These are phyloP conservation scores for Drosophila nigritarsus DNA, from an alignment of 2,888 invertebrate genomes.

Conservation along the genomic window DNA sequence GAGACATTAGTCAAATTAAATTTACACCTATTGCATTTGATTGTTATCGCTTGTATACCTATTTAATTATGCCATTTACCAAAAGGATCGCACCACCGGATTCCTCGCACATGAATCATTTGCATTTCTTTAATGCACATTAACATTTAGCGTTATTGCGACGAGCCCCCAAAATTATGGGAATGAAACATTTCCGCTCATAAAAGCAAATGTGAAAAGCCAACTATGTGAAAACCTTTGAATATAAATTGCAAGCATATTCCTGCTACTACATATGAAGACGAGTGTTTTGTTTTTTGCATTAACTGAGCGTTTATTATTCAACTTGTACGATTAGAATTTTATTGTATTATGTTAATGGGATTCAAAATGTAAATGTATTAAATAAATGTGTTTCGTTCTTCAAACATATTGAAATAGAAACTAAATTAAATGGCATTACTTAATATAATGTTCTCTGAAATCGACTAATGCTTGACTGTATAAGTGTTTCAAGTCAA, in stretches of 20 bases:
- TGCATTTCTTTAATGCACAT: conserved; percentile 68
- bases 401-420: background rate
- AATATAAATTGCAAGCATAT: background rate
- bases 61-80: conserved; percentile 52
- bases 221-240: background rate
- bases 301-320: background rate
- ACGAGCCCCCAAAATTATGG: conserved; percentile 50
- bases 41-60: conserved; percentile 76
- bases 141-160: conserved; percentile 61
- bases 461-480: background rate
- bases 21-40: conserved; percentile 83
- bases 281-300: background rate
- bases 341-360: background rate
- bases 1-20: conserved; percentile 84
- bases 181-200: conserved; percentile 23
- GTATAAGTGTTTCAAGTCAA: background rate
- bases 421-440: background rate
- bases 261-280: background rate
- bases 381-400: background rate
- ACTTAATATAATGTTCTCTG: background rate
- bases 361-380: background rate
- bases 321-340: background rate
- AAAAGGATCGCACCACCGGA: background rate
- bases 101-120: conserved; percentile 40
- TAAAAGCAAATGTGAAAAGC: conserved; percentile 34